These are phyloP conservation scores for Periplaneta americana DNA, from an alignment of 1,140 invertebrate genomes.

Conservation along the genomic window DNA sequence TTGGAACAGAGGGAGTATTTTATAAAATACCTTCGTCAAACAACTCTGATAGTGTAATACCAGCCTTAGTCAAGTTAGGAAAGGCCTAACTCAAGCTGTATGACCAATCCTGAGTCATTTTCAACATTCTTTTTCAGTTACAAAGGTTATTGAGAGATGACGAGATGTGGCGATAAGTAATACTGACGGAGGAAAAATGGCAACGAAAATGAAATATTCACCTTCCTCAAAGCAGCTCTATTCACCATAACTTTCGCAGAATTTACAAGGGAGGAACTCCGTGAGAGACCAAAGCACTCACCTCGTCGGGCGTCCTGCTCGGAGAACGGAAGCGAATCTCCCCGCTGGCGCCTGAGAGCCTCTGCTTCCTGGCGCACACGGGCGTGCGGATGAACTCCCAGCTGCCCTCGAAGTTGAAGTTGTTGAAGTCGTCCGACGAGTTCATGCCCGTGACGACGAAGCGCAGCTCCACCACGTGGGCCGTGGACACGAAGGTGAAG, in stretches of 20 bases:
- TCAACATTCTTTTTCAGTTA: too few species aligned
- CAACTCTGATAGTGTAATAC: too few species aligned
- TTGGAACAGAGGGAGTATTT: too few species aligned
- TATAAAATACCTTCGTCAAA: too few species aligned
- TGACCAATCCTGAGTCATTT: too few species aligned
- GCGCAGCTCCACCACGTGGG: constrained; percentile 71
- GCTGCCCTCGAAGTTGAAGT: constrained; percentile 75
- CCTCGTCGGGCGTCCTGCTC: constrained; percentile 54
- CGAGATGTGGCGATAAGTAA: not conserved
- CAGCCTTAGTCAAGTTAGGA: too few species aligned
- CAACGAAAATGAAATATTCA: not conserved
- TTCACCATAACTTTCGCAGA: not conserved
- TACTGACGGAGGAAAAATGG: not conserved
- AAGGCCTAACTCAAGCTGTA: too few species aligned
- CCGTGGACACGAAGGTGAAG: constrained; percentile 70
- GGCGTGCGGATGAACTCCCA: constrained; percentile 73
- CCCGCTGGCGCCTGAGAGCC: constrained; percentile 67
- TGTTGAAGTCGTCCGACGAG: constrained; percentile 74
- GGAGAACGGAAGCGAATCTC: constrained; percentile 58
- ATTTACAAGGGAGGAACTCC: not conserved
- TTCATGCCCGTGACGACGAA: constrained; percentile 76
- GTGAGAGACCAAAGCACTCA: constrained; percentile 34
- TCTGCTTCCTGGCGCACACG: constrained; percentile 56
- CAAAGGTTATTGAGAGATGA: not conserved
- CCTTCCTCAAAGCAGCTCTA: too few species aligned